These are phyloP conservation scores for Ifrita kowaldi DNA, from an alignment of 2,113 vertebrate species.

Conservation along the genomic window DNA sequence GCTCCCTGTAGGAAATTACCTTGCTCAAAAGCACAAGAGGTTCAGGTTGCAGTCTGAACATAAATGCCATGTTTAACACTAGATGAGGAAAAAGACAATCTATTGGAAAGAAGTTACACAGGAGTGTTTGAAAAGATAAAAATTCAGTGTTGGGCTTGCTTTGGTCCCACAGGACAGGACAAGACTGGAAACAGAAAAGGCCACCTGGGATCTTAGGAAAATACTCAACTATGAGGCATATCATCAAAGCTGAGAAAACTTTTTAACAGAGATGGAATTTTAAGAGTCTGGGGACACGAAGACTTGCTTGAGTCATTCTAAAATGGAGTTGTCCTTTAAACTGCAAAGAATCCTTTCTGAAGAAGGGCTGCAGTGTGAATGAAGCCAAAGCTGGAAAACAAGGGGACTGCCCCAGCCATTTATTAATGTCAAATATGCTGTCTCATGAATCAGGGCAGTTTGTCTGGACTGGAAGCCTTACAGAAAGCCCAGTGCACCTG, in stretches of 20 bases:
- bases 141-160: background rate
- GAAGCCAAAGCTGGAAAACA: conserved; percentile 63
- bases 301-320: background rate
- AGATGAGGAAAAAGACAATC: background rate
- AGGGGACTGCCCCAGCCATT: conserved; percentile 61
- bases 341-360: conserved; percentile 56
- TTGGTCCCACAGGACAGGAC: background rate
- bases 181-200: background rate
- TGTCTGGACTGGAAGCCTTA: conserved; percentile 61
- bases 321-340: conserved; percentile 61
- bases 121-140: background rate
- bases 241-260: background rate
- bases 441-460: conserved; percentile 63
- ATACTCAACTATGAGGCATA: background rate
- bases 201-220: background rate
- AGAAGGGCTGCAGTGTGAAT: conserved; percentile 70
- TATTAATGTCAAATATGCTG: conserved; percentile 73
- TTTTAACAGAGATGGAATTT: background rate
- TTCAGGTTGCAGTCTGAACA: background rate
- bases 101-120: background rate
- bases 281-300: background rate
- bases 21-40: background rate
- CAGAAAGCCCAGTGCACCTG: conserved; percentile 68
- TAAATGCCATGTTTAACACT: background rate
- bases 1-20: background rate